Conservation (phyloP, 2,113 vertebrate genomes). For the Piprites chloris region DNA sequence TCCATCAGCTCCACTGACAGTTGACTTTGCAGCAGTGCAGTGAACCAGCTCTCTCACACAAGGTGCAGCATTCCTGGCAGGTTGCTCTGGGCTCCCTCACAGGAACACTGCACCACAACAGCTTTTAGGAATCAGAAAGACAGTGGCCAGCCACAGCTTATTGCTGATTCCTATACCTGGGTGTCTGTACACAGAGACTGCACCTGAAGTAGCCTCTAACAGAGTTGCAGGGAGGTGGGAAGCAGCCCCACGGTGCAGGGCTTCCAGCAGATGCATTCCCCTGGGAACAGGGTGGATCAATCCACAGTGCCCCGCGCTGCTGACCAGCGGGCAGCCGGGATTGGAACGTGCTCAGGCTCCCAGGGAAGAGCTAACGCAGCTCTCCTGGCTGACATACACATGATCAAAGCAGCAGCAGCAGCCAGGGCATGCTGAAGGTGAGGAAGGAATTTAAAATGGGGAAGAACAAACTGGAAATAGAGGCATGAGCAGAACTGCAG, state of each 20-base stretch:
- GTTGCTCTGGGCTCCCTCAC: neutral
- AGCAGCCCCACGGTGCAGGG: neutral
- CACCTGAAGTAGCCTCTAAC: neutral
- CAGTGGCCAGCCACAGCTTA: constrained; percentile 5
- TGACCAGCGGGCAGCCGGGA: neutral
- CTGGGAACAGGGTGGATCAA: neutral
- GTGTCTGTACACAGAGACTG: neutral
- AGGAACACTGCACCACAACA: neutral
- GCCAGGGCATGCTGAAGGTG: constrained; percentile 21
- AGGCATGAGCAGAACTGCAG: neutral
- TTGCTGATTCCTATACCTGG: neutral
- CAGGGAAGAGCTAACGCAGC: neutral
- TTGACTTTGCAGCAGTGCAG: neutral
- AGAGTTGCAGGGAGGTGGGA: neutral
- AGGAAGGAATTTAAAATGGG: neutral
- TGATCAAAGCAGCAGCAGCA: constrained; percentile 36
- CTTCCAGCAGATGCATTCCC: neutral
- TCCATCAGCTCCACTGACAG: neutral
- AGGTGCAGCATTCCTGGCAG: neutral
- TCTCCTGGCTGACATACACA: neutral
- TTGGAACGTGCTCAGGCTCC: neutral
- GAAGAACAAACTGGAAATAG: neutral
- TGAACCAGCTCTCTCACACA: neutral
- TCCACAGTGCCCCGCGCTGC: fast-evolving
- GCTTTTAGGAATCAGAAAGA: neutral